Percentiles rank a stretch among this genome's conserved stretches.
Conservation (phyloP, 2,797 vertebrate genomes). For the Scolopax bukidnonensis region DNA sequence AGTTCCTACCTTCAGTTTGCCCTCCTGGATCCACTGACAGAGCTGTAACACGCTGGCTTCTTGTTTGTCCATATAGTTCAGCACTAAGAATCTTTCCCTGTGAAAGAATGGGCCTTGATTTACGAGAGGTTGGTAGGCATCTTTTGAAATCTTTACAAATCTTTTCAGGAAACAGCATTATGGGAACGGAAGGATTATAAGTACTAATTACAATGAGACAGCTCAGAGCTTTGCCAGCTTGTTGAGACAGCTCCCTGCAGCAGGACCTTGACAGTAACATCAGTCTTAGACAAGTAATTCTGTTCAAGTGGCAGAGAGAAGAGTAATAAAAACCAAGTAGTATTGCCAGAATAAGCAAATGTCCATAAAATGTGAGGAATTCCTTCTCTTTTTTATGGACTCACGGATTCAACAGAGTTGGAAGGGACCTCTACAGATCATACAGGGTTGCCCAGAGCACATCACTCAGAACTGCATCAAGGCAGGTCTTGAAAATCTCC, state of each 20-base stretch:
- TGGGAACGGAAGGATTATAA: neutral
- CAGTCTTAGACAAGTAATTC: neutral
- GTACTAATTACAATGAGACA: neutral
- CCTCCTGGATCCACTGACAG: slow-evolving; percentile 86
- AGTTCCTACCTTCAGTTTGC: slow-evolving; percentile 88
- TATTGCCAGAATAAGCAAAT: neutral
- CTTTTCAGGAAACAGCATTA: neutral
- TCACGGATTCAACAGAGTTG: no score
- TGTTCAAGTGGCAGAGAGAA: neutral
- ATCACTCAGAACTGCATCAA: no score
- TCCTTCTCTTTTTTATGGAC: neutral
- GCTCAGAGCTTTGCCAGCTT: neutral
- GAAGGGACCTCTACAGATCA: no score
- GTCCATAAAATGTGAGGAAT: neutral
- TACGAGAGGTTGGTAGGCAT: neutral
- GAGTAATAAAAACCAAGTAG: neutral
- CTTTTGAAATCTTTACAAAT: neutral
- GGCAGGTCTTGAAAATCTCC: no score
- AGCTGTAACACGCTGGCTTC: slow-evolving; percentile 83
- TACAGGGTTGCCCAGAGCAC: no score
- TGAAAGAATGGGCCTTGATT: neutral
- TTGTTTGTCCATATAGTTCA: slow-evolving; percentile 86
- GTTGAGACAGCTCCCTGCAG: neutral
- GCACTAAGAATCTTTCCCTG: slow-evolving; percentile 91
- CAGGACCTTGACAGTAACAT: neutral